These are phyloP conservation scores for Protobothrops mucrosquamatus DNA, from an alignment of 2,113 vertebrate genomes.

Conservation along the genomic window DNA sequence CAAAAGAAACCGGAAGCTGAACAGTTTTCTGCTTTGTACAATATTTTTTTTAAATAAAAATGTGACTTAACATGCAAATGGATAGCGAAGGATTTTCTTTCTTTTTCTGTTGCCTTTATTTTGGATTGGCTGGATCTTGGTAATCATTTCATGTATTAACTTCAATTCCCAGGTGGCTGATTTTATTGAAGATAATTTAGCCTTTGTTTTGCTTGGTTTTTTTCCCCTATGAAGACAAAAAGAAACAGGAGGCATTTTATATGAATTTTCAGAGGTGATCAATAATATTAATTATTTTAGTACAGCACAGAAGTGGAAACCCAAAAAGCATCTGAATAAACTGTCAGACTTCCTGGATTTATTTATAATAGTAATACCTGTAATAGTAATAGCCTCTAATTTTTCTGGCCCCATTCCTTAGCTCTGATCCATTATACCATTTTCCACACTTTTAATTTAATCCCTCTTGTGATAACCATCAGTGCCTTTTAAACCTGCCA, in stretches of 20 bases:
- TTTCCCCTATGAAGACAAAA: neutral
- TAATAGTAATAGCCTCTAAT: neutral
- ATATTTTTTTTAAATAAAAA: neutral
- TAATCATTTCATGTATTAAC: neutral
- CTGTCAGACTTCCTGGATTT: neutral
- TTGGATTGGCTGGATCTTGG: neutral
- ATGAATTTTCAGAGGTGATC: slow-evolving; percentile 3
- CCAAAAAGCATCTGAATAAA: neutral
- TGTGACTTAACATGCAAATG: neutral
- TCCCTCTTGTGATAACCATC: neutral
- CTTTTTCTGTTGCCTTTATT: neutral
- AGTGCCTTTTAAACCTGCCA: neutral
- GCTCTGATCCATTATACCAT: neutral
- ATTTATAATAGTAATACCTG: neutral
- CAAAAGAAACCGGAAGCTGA: neutral
- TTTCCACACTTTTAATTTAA: neutral
- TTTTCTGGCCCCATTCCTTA: neutral
- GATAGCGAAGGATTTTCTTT: neutral
- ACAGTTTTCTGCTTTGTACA: neutral
- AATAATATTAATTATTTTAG: slow-evolving; percentile 14
- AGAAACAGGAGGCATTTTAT: neutral
- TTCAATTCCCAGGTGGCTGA: neutral
- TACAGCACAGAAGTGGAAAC: neutral
- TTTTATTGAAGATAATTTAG: slow-evolving; percentile 10
- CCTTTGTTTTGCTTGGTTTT: neutral